These are phyloP conservation scores for Cheilosia vernalis DNA, from an alignment of 2,888 invertebrate genomes.

Conservation along the genomic window DNA sequence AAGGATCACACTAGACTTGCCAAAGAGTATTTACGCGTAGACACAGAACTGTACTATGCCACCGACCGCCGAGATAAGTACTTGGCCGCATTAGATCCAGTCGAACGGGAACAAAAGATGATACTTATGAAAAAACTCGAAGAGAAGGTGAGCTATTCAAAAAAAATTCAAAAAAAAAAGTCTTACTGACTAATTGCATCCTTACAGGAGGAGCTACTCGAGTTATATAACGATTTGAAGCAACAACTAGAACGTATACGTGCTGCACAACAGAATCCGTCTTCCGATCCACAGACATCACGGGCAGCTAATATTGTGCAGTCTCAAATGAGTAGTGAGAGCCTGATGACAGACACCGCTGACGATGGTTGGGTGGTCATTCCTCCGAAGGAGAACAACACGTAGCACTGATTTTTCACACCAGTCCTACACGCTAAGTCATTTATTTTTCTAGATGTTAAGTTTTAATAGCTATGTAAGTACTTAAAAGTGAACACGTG, in stretches of 20 bases:
- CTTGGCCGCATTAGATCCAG: constrained; percentile 84
- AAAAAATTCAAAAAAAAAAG: too few relatives aligned
- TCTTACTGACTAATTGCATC: not conserved
- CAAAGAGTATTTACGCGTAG: constrained; percentile 94
- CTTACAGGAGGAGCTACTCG: constrained; percentile 80
- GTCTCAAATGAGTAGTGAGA: constrained; percentile 49
- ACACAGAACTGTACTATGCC: constrained; percentile 92
- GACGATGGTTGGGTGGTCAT: constrained; percentile 82
- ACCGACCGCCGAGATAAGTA: constrained; percentile 91
- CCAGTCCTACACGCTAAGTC: constrained; percentile 63
- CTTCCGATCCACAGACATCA: constrained; percentile 59
- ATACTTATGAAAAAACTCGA: constrained; percentile 81
- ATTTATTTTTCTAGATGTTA: constrained; percentile 65
- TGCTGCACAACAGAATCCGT: constrained; percentile 74
- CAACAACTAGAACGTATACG: constrained; percentile 80
- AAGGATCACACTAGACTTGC: constrained; percentile 94
- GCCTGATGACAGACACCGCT: constrained; percentile 69
- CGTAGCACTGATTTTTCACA: constrained; percentile 77
- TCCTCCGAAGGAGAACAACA: constrained; percentile 79
- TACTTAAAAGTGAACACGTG: constrained; percentile 62
- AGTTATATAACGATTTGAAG: constrained; percentile 81
- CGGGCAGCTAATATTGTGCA: constrained; percentile 29
- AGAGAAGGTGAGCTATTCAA: constrained; percentile 79
- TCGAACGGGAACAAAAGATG: constrained; percentile 80
- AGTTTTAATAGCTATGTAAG: constrained; percentile 69